These are phyloP conservation scores for Psococerastis gibbosa DNA, from an alignment of 2,888 invertebrate species.

Conservation along the genomic window DNA sequence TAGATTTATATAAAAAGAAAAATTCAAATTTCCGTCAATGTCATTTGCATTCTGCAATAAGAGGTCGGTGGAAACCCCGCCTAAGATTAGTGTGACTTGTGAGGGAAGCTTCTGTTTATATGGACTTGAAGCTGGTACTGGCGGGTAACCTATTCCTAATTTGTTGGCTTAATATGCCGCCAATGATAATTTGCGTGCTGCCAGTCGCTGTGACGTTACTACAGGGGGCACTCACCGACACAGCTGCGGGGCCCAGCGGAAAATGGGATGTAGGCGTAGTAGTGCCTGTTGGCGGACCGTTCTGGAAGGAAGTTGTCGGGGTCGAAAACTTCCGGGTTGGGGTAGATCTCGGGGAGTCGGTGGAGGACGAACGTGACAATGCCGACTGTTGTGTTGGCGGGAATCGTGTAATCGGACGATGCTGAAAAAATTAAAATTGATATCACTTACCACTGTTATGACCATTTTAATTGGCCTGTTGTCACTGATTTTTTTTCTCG, in stretches of 20 bases:
- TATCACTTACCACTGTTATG: too few relatives aligned
- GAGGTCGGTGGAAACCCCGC: too few relatives aligned
- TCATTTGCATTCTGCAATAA: too few relatives aligned
- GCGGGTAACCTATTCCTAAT: conserved; percentile 4
- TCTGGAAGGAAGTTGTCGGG: conserved; percentile 67
- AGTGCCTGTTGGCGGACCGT: conserved; percentile 51
- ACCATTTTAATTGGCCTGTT: too few relatives aligned
- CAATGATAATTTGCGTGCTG: conserved; percentile 12
- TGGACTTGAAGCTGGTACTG: neutral
- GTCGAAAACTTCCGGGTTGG: conserved; percentile 50
- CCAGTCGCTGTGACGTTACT: too few relatives aligned
- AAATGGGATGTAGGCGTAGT: conserved; percentile 63
- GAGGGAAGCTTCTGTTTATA: too few relatives aligned
- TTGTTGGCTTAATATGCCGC: conserved; percentile 9
- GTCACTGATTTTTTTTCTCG: too few relatives aligned
- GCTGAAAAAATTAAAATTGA: too few relatives aligned
- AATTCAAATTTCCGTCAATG: too few relatives aligned
- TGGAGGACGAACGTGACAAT: conserved; percentile 50
- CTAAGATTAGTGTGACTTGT: too few relatives aligned
- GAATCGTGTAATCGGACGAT: conserved; percentile 42
- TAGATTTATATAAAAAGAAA: too few relatives aligned
- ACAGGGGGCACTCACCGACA: conserved; percentile 44
- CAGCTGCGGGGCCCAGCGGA: conserved; percentile 66
- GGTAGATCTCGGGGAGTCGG: conserved; percentile 47
- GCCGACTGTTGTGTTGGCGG: conserved; percentile 46